These are phyloP conservation scores for Carapus acus DNA, from an alignment of 2,797 vertebrate genomes.

Conservation along the genomic window DNA sequence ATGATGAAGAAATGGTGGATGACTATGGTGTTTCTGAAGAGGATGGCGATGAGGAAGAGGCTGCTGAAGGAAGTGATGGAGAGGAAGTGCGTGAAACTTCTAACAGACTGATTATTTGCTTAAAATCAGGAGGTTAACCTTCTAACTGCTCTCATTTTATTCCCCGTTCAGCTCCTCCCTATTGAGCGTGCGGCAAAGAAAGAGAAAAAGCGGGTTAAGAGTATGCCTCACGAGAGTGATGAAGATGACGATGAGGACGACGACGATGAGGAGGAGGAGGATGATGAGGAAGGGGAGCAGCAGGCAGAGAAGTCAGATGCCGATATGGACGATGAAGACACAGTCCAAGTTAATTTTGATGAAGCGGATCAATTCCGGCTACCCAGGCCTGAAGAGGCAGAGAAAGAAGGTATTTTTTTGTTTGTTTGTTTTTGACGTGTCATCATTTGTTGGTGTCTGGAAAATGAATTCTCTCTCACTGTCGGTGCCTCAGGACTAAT, in stretches of 20 bases:
- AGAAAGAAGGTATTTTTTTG: slow-evolving; percentile 75
- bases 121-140: not conserved
- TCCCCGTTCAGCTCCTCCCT: slow-evolving; percentile 80
- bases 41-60: slow-evolving; percentile 68
- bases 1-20: slow-evolving; percentile 71
- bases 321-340: slow-evolving; percentile 61
- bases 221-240: slow-evolving; percentile 56
- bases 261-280: slow-evolving; percentile 64
- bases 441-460: not conserved
- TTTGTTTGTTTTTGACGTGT: not conserved
- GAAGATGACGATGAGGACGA: slow-evolving; percentile 74
- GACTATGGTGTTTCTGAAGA: slow-evolving; percentile 71
- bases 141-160: not conserved
- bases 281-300: slow-evolving; percentile 26
- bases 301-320: slow-evolving; percentile 63
- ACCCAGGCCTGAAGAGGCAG: slow-evolving; percentile 76
- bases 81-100: slow-evolving; percentile 64
- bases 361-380: slow-evolving; percentile 79
- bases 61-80: slow-evolving; percentile 67
- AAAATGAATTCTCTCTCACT: not conserved
- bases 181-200: slow-evolving; percentile 90
- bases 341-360: slow-evolving; percentile 82
- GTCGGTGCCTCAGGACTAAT: slow-evolving; percentile 60
- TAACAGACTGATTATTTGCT: too few relatives aligned
- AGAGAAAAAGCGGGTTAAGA: slow-evolving; percentile 66